Evolutionary conservation across 2,888 invertebrate species (phyloP).

Genomic region (Pheosia gnoma): DNA sequence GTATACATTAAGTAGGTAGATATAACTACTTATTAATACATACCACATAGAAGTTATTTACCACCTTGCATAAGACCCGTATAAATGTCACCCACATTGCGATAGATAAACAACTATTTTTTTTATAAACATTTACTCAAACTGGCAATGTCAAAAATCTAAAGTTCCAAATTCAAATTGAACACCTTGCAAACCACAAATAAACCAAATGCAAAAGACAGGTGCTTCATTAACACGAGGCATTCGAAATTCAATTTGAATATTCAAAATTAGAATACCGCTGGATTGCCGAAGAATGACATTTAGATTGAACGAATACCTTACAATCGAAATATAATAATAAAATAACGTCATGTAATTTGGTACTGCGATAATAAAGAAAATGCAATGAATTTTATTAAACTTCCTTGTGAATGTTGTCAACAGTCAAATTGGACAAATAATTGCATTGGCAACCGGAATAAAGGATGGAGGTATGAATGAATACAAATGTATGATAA

Average conservation of each 20-base stretch:
- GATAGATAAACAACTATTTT: slow-evolving; percentile 6
- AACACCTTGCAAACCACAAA: slow-evolving; percentile 67
- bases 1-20: too few relatives aligned
- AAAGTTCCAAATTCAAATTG: slow-evolving; percentile 58
- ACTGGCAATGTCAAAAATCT: slow-evolving; percentile 43
- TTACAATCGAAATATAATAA: background rate
- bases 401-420: too few relatives aligned
- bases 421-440: too few relatives aligned
- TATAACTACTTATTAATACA: too few relatives aligned
- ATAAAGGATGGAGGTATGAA: too few relatives aligned
- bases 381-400: too few relatives aligned
- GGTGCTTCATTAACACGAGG: slow-evolving; percentile 53
- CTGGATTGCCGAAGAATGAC: background rate
- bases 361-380: too few relatives aligned
- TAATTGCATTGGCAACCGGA: too few relatives aligned
- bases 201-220: slow-evolving; percentile 67
- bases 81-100: too few relatives aligned
- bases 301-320: background rate
- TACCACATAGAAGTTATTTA: background rate
- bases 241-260: background rate
- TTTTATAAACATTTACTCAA: slow-evolving; percentile 14
- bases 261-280: slow-evolving; percentile 1
- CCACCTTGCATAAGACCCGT: background rate
- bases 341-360: background rate
- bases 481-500: too few relatives aligned